Evolutionary conservation across 2,888 invertebrate genomes (phyloP).

Genomic region (Crocallis elinguaria): DNA sequence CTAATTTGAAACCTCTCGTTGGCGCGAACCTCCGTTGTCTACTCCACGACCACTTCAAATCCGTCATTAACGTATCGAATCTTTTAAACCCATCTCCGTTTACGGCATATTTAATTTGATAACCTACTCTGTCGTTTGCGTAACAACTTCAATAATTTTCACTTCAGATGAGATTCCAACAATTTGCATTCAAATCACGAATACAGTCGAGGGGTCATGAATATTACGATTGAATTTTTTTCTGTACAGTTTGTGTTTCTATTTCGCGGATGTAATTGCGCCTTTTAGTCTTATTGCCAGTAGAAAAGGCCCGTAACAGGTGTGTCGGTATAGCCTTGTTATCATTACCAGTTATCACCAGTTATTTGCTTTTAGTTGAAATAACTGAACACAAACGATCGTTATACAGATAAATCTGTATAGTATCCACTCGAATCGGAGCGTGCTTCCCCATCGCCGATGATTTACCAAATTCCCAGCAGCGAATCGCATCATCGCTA

Average conservation of each 20-base stretch:
- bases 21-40: slow-evolving; percentile 36
- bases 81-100: slow-evolving; percentile 58
- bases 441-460: slow-evolving; percentile 65
- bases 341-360: slow-evolving; percentile 14
- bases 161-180: slow-evolving; percentile 53
- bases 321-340: slow-evolving; percentile 34
- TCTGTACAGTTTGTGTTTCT: slow-evolving; percentile 3
- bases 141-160: slow-evolving; percentile 60
- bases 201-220: slow-evolving; percentile 53
- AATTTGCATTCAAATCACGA: slow-evolving; percentile 63
- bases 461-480: slow-evolving; percentile 75
- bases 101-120: slow-evolving; percentile 71
- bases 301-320: slow-evolving; percentile 14
- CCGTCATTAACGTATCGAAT: slow-evolving; percentile 69
- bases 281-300: slow-evolving; percentile 3
- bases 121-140: slow-evolving; percentile 45
- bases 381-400: slow-evolving; percentile 4
- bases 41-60: slow-evolving; percentile 59
- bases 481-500: slow-evolving; percentile 71
- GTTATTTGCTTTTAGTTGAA: too few species aligned
- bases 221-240: slow-evolving; percentile 51
- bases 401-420: slow-evolving; percentile 2
- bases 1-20: slow-evolving; percentile 67
- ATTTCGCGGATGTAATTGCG: slow-evolving; percentile 30
- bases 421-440: slow-evolving; percentile 26